phyloP scores from a whole-genome alignment of 2,113 vertebrate genomes.

The Sula dactylatra region DNA sequence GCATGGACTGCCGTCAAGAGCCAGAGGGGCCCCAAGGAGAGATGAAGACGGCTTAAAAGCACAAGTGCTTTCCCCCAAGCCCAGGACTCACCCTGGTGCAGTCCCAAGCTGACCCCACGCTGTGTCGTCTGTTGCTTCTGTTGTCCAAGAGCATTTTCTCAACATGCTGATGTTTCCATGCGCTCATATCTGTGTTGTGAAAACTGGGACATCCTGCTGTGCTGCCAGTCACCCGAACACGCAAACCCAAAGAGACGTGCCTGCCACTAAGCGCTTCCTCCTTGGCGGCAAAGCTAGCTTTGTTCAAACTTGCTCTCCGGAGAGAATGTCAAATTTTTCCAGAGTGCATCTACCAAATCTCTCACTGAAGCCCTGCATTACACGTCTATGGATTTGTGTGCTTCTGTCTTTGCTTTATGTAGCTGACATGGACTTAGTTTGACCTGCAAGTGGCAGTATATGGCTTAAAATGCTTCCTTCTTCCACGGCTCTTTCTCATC shows the following conservation, averaged over 20 bases:
- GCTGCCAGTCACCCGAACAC: fast-evolving
- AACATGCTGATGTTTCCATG: background rate
- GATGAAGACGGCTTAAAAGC: background rate
- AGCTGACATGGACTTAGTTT: background rate
- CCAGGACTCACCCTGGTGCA: background rate
- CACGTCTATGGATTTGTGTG: fast-evolving
- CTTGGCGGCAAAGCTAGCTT: background rate
- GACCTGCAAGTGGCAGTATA: slow-evolving; percentile 66
- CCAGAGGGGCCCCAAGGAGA: background rate
- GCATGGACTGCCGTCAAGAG: background rate
- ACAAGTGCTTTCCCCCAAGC: fast-evolving
- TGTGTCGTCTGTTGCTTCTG: background rate
- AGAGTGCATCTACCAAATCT: background rate
- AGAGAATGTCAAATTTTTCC: background rate
- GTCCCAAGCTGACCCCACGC: background rate
- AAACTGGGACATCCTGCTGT: background rate
- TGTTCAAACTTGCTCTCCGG: background rate
- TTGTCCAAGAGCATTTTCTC: background rate
- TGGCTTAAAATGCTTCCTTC: slow-evolving; percentile 31
- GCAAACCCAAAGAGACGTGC: no score
- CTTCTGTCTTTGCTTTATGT: background rate
- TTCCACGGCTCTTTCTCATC: background rate
- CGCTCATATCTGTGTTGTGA: fast-evolving
- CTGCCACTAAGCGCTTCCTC: background rate
- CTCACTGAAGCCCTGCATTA: background rate